Evolutionary conservation across 2,113 vertebrate species (phyloP).

Genomic region (Thamnophis sirtalis): DNA sequence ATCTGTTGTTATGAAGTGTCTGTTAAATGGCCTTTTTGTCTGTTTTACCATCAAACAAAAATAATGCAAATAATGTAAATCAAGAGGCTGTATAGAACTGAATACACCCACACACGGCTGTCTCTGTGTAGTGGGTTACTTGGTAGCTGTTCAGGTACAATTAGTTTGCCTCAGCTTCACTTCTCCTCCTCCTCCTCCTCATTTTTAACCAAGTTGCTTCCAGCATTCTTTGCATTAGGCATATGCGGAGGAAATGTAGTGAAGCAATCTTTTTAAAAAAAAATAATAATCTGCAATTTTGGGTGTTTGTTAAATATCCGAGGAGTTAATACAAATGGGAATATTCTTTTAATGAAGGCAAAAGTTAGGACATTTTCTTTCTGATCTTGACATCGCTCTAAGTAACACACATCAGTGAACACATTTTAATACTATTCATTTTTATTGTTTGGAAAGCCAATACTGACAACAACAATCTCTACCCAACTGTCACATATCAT

Average conservation of each 20-base stretch:
- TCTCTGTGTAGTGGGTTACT: slow-evolving; percentile 60
- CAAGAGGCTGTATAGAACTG: slow-evolving; percentile 50
- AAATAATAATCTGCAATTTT: slow-evolving; percentile 42
- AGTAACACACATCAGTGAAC: slow-evolving; percentile 53
- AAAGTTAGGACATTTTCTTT: slow-evolving; percentile 62
- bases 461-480: slow-evolving; percentile 59
- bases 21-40: slow-evolving; percentile 44
- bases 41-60: slow-evolving; percentile 48
- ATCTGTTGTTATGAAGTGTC: slow-evolving; percentile 44
- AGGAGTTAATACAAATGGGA: slow-evolving; percentile 67
- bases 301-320: slow-evolving; percentile 66
- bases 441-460: slow-evolving; percentile 56
- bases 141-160: slow-evolving; percentile 51
- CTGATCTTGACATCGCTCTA: slow-evolving; percentile 62
- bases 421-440: slow-evolving; percentile 66
- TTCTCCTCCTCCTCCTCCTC: slow-evolving; percentile 52
- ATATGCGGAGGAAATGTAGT: slow-evolving; percentile 37
- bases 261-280: slow-evolving; percentile 10
- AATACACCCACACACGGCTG: slow-evolving; percentile 55
- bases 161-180: background rate
- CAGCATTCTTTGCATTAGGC: slow-evolving; percentile 52
- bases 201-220: slow-evolving; percentile 29
- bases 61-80: slow-evolving; percentile 54
- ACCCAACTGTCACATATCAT: slow-evolving; percentile 58
- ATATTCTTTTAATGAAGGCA: slow-evolving; percentile 60